Percentiles rank a stretch among this genome's conserved stretches.
Conservation (phyloP, 1,140 invertebrate genomes). For the Bilobella aurantiaca region DNA sequence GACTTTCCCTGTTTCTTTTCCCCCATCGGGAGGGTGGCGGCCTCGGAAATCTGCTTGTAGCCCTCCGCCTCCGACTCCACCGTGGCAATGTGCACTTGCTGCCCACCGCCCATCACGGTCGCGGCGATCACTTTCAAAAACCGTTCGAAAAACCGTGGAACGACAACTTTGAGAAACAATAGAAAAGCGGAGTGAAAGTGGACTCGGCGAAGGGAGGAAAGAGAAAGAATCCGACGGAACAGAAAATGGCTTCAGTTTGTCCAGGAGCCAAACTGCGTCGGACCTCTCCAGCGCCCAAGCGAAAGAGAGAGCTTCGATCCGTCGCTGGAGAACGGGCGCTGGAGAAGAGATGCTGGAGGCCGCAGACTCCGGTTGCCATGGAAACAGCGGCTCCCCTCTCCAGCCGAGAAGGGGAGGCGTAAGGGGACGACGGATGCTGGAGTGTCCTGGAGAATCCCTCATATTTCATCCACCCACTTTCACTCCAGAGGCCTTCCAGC, state of each 20-base stretch:
- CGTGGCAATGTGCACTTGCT: conserved; percentile 73
- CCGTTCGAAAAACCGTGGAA: neutral
- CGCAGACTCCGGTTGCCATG: conserved; percentile 34
- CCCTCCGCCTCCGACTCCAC: conserved; percentile 48
- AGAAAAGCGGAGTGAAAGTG: conserved; percentile 7
- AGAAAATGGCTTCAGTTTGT: conserved; percentile 34
- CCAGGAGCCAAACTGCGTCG: conserved; percentile 26
- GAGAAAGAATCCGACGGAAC: conserved; percentile 13
- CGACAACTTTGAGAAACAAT: conserved; percentile 1
- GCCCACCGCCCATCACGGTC: conserved; percentile 52
- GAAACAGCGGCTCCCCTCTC: neutral
- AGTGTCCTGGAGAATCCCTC: conserved; percentile 12
- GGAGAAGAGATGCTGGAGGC: conserved; percentile 19
- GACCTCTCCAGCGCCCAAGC: conserved; percentile 12
- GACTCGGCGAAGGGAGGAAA: conserved; percentile 10
- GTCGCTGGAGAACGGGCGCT: neutral
- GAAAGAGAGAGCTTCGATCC: conserved; percentile 21
- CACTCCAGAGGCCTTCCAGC: conserved; percentile 6
- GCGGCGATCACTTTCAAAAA: no score
- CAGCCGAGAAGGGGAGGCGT: neutral
- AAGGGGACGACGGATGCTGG: conserved; percentile 3
- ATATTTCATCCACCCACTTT: conserved; percentile 29
- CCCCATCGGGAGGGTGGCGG: conserved; percentile 30
- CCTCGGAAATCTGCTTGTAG: conserved; percentile 32
- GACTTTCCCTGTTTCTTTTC: conserved; percentile 29